A percentile compares a stretch with the other conserved stretches of the same genome.
Evolutionary conservation across 2,113 vertebrate genomes (phyloP).

Genomic region (Callospermophilus lateralis): DNA sequence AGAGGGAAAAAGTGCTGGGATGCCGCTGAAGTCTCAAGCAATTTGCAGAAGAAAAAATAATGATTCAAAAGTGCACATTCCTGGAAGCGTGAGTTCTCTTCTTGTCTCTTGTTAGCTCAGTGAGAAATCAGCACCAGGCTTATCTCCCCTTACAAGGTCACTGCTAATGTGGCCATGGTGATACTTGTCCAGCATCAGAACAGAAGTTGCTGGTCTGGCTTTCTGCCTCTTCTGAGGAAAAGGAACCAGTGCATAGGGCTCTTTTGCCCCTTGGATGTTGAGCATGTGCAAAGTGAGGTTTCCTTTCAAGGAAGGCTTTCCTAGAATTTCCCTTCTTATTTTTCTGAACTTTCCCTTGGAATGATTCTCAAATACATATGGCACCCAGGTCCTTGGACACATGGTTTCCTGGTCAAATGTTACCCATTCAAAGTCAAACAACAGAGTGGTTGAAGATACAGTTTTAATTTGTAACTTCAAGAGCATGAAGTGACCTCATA

Average conservation of each 20-base stretch:
- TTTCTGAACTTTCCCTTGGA: neutral
- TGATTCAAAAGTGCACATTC: constrained; percentile 43
- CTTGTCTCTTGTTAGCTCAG: neutral
- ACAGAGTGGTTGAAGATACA: neutral
- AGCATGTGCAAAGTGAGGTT: neutral
- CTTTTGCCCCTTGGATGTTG: neutral
- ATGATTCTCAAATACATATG: neutral
- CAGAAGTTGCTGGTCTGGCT: neutral
- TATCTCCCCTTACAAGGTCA: neutral
- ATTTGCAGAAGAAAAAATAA: constrained; percentile 32
- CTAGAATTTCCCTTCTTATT: neutral
- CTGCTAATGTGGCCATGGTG: neutral
- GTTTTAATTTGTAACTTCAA: neutral
- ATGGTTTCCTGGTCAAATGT: neutral
- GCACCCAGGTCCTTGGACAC: neutral
- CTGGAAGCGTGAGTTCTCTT: neutral
- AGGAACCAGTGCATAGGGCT: neutral
- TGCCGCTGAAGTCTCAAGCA: neutral
- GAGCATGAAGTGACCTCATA: neutral
- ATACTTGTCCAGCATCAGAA: neutral
- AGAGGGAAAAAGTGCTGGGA: neutral
- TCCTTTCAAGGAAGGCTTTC: neutral
- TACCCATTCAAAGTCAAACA: neutral
- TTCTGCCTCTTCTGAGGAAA: neutral
- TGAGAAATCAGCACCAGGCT: neutral